Conservation (phyloP, 2,113 vertebrate genomes). For the Orthonyx spaldingii region DNA sequence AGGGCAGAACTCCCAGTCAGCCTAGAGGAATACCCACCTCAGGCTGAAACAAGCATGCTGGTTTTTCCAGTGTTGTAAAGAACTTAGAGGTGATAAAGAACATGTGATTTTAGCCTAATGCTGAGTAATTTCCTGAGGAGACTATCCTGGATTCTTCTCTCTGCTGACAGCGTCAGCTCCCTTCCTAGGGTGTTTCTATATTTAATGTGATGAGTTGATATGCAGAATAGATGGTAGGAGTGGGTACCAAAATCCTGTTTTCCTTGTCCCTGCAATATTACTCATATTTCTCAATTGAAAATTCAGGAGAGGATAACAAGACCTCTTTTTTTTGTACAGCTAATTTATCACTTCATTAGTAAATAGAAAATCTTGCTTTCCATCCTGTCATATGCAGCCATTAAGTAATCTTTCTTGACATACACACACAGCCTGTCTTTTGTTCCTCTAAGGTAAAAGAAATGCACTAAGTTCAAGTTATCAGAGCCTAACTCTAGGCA, state of each 20-base stretch:
- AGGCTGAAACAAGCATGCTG: not conserved
- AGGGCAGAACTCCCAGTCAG: not conserved
- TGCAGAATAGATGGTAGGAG: not conserved
- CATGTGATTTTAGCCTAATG: not conserved
- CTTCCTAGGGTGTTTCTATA: not conserved
- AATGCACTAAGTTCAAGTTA: not conserved
- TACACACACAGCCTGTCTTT: not conserved
- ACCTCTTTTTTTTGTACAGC: not conserved
- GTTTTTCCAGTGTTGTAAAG: not conserved
- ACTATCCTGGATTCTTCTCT: not conserved
- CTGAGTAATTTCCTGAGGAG: not conserved
- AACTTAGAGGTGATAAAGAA: not conserved
- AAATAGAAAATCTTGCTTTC: not conserved
- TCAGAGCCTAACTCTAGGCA: not conserved
- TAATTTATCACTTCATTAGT: not conserved
- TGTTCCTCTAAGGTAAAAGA: not conserved
- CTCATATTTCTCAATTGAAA: not conserved
- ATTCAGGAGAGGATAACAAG: not conserved
- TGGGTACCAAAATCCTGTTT: not conserved
- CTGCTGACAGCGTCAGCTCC: not conserved
- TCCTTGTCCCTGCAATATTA: not conserved
- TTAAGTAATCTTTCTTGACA: not conserved
- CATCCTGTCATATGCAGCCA: not conserved
- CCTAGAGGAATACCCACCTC: not conserved
- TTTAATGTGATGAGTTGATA: not conserved